A percentile compares a stretch with the other conserved stretches of the same genome.
Evolutionary conservation across 1,140 invertebrate species (phyloP).

Genomic region (Caenorhabditis brenneri): DNA sequence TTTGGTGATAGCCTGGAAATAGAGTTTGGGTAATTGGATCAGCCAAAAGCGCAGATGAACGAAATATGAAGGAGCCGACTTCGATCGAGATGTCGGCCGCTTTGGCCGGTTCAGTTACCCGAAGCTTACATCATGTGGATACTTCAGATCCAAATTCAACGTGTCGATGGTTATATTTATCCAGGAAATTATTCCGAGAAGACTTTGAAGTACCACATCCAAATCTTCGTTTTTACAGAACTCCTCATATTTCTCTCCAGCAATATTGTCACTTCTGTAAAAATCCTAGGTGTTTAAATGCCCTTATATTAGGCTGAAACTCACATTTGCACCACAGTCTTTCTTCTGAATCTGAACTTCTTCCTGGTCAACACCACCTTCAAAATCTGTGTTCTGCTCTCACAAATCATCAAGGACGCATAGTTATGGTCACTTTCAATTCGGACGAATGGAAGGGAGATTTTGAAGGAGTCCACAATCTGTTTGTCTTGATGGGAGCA

Average conservation of each 20-base stretch:
- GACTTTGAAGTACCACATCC: not conserved
- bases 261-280: not conserved
- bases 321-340: not conserved
- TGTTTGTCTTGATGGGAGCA: not conserved
- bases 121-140: not conserved
- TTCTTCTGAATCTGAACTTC: not conserved
- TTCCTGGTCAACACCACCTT: not conserved
- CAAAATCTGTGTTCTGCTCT: not conserved
- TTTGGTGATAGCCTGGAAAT: not conserved
- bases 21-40: not conserved
- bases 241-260: not conserved
- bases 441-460: not conserved
- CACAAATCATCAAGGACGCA: not conserved
- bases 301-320: not conserved
- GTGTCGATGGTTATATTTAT: not conserved
- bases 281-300: too few species aligned
- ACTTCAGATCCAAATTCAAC: not conserved
- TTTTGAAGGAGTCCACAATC: not conserved
- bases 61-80: too few species aligned
- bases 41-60: too few species aligned
- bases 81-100: too few species aligned
- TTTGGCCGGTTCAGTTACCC: too few species aligned
- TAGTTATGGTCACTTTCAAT: slow-evolving; percentile 1
- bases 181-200: not conserved
- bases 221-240: not conserved